Evolutionary conservation across 2,113 vertebrate genomes (phyloP), one percentile per base, ranked within the genome.

Genomic region (Felis chaus): DNA sequence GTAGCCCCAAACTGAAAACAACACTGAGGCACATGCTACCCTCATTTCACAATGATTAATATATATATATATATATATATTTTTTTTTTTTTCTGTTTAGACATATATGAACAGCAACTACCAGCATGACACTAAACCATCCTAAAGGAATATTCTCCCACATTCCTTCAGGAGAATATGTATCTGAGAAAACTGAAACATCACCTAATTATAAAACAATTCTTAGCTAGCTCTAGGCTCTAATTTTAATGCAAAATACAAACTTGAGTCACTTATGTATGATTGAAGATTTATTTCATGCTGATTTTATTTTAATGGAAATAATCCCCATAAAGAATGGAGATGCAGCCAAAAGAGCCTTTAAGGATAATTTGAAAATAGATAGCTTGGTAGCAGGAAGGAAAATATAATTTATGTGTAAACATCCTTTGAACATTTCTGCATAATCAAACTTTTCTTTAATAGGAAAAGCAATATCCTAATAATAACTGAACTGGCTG

Each of bases 281-380:
- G 45, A 82, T 0, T 97, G 66, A 97, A 97, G 69, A 94, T 87
- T 97, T 92, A 71, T n/a, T 84, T 82, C 81, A 13, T 82, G 83
- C 25, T 96, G 68, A 82, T 97, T 97, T 95, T 89, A 97, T 91
- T 97, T 97, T 96, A 97, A 89, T 4, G 78, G 45, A 98, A 95
- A 87, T 68, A 97, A 96, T 86, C 79, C 91, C 96, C 82, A 76
- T 63, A 96, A 97, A 95, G 73, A 98, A 96, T 29, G 93, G 97
- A 90, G 88, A 94, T 71, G 10, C 15, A 90, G 16, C 74, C 80
- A 94, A 96, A 89, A 48, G 16, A n/a, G 10, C 36, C 65, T 94
- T 97, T 69, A 63, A 57, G 91, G 92, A 88, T 92, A 91, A 97
- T 11, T 97, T 83, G 69, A 97, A 98, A 98, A 92, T 82, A 88